These are phyloP conservation scores for Zaprionus obscuricornis DNA, from an alignment of 2,888 invertebrate genomes.

Conservation along the genomic window DNA sequence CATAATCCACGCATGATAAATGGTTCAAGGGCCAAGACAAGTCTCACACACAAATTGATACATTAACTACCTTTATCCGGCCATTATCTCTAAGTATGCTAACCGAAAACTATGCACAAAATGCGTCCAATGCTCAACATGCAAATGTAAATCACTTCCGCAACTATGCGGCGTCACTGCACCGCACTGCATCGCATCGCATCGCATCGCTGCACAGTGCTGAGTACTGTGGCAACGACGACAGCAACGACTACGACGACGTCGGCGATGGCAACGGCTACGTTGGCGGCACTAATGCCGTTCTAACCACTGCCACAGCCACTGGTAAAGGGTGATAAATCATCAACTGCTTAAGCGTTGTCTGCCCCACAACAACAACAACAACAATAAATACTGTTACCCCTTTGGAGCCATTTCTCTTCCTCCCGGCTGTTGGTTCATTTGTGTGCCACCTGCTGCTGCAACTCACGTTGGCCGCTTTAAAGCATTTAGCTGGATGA, in stretches of 20 bases:
- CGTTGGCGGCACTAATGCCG: conserved; percentile 43
- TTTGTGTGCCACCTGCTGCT: conserved; percentile 55
- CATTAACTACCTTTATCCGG: conserved; percentile 77
- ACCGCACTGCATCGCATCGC: conserved; percentile 21
- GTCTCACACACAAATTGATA: conserved; percentile 62
- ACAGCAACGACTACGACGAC: too few species aligned
- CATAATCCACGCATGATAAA: conserved; percentile 47
- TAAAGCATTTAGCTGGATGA: conserved; percentile 75
- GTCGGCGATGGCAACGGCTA: background rate
- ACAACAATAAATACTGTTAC: conserved; percentile 6
- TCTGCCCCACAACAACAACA: conserved; percentile 31
- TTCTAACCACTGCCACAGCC: conserved; percentile 42
- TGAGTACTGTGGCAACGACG: too few species aligned
- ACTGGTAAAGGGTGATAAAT: conserved; percentile 68
- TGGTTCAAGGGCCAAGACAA: conserved; percentile 20
- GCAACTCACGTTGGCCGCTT: conserved; percentile 70
- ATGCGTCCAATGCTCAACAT: conserved; percentile 68
- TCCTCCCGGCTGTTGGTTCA: conserved; percentile 26
- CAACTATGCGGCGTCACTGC: conserved; percentile 51
- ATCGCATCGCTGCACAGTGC: too few species aligned
- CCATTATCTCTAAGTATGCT: conserved; percentile 66
- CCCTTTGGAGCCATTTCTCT: conserved; percentile 13
- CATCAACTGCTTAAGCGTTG: conserved; percentile 75
- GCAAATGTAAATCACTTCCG: conserved; percentile 76
- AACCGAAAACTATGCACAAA: conserved; percentile 70